Percentiles rank a stretch among this genome's conserved stretches.
Evolutionary conservation across 2,113 vertebrate species (phyloP).

Genomic region (Reinhardtius hippoglossoides): DNA sequence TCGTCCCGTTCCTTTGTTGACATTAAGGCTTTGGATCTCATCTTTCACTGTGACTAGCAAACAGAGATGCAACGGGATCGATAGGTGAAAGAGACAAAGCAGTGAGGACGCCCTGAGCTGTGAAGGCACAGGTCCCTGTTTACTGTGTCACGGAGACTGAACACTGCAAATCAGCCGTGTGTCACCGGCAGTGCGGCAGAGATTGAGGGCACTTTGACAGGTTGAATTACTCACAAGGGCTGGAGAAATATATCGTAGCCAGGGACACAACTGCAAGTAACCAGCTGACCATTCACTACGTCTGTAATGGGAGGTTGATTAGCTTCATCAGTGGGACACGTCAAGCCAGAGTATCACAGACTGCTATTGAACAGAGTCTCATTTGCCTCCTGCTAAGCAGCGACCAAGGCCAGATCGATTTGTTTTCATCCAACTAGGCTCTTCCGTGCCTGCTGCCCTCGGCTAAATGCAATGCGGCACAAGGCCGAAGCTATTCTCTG

Average conservation of each 20-base stretch:
- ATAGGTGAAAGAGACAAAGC: conserved; percentile 45
- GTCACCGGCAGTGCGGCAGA: not conserved
- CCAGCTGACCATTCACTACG: no score
- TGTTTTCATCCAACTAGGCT: not conserved
- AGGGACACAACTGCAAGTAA: no score
- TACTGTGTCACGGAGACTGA: not conserved
- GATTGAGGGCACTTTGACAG: not conserved
- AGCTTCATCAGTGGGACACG: conserved; percentile 39
- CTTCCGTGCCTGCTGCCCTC: not conserved
- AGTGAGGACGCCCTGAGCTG: conserved; percentile 19
- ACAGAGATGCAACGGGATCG: conserved; percentile 32
- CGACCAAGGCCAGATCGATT: conserved; percentile 14
- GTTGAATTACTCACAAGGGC: no score
- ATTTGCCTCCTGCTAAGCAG: conserved; percentile 36
- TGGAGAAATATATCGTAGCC: not conserved
- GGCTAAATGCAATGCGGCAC: not conserved
- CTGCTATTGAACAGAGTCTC: conserved; percentile 1
- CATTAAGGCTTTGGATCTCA: conserved; percentile 34
- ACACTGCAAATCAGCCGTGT: conserved; percentile 9
- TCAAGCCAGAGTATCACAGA: conserved; percentile 5
- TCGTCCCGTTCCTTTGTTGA: conserved; percentile 16
- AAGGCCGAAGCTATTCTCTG: not conserved
- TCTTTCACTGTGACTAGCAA: conserved; percentile 53
- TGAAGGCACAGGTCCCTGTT: conserved; percentile 19
- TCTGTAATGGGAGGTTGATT: conserved; percentile 37